phyloP scores from a whole-genome alignment of 2,888 invertebrate species.

The Kryphioiulus occultus region DNA sequence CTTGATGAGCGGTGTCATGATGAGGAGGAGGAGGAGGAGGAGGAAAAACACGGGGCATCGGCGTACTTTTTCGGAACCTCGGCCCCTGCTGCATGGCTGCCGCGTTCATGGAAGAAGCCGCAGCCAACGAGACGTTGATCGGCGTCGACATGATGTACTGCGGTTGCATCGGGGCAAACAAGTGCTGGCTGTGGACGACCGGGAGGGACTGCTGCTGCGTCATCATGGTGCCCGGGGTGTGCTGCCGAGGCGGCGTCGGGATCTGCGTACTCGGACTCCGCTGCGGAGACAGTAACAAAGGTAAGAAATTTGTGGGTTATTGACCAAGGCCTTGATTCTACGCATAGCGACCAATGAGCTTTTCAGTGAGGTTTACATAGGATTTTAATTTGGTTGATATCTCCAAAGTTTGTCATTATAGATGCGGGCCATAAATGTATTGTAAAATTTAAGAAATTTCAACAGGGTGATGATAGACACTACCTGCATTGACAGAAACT shows the following conservation, averaged over 20 bases:
- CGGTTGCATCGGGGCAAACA: constrained; percentile 60
- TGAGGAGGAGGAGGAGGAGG: background rate
- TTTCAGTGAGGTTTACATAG: too few relatives aligned
- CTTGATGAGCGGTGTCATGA: background rate
- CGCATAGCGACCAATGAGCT: too few relatives aligned
- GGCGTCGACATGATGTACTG: constrained; percentile 55
- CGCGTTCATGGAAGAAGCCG: constrained; percentile 39
- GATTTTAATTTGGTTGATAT: too few relatives aligned
- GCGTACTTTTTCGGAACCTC: constrained; percentile 63
- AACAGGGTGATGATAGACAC: too few relatives aligned
- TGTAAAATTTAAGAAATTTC: too few relatives aligned
- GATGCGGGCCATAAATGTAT: too few relatives aligned
- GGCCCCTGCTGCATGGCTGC: constrained; percentile 55
- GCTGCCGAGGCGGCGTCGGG: constrained; percentile 76
- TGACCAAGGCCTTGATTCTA: too few relatives aligned
- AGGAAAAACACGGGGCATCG: constrained; percentile 54
- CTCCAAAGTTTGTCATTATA: too few relatives aligned
- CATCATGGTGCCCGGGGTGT: constrained; percentile 70
- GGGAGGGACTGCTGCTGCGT: constrained; percentile 54
- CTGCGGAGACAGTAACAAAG: constrained; percentile 58
- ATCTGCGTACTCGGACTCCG: constrained; percentile 69
- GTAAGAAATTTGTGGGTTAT: background rate
- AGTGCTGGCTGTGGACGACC: constrained; percentile 52
- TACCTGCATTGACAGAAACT: too few relatives aligned
- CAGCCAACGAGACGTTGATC: constrained; percentile 51